Conservation (phyloP, 1,140 invertebrate species). For the Episyrphus balteatus region DNA sequence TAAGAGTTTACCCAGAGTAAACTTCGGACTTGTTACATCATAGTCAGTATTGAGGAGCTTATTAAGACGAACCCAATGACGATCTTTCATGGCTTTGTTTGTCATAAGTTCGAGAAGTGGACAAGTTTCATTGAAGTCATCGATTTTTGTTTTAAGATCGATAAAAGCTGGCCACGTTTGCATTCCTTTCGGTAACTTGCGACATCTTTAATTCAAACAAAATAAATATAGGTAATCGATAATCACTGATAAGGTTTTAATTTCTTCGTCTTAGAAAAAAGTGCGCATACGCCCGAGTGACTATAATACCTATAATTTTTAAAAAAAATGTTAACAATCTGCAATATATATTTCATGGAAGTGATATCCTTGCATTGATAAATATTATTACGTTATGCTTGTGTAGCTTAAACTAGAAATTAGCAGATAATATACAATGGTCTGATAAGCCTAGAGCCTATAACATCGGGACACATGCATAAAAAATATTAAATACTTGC, state of each 20-base stretch:
- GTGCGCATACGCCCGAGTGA: neutral
- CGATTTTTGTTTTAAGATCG: constrained; percentile 78
- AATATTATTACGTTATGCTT: too few species aligned
- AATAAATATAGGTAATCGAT: neutral
- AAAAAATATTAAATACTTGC: too few species aligned
- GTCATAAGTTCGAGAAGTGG: constrained; percentile 81
- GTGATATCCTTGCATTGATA: too few species aligned
- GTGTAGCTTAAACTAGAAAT: too few species aligned
- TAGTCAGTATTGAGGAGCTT: constrained; percentile 57
- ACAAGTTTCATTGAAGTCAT: constrained; percentile 81
- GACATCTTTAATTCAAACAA: constrained; percentile 42
- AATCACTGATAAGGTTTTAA: neutral
- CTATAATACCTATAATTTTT: neutral
- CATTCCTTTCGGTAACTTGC: constrained; percentile 68
- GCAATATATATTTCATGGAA: too few species aligned
- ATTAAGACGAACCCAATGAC: constrained; percentile 74
- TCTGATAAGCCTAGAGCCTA: too few species aligned
- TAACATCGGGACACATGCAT: too few species aligned
- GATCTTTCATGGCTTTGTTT: constrained; percentile 78
- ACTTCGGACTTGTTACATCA: constrained; percentile 66
- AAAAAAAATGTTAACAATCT: too few species aligned
- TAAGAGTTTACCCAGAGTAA: constrained; percentile 69
- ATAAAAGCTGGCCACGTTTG: constrained; percentile 82
- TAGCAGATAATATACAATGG: too few species aligned
- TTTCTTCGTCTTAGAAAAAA: too few species aligned